phyloP scores from a whole-genome alignment of 2,888 invertebrate genomes.

The Pterostichus madidus region DNA sequence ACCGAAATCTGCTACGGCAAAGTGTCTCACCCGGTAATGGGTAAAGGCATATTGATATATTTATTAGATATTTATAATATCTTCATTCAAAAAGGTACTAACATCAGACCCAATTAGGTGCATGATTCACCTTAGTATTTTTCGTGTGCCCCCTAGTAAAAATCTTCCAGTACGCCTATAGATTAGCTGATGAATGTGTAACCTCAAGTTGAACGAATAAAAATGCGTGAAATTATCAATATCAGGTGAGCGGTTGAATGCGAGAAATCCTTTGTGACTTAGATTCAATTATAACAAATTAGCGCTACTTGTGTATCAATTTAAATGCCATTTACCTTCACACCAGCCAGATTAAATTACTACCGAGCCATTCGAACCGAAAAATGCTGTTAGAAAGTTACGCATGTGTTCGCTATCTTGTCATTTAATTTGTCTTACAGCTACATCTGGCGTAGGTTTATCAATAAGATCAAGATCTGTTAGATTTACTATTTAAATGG shows the following conservation, averaged over 20 bases:
- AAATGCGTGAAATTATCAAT: constrained; percentile 58
- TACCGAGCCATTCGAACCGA: not conserved
- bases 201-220: constrained; percentile 21
- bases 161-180: not conserved
- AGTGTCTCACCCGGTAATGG: too few relatives aligned
- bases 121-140: not conserved
- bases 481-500: not conserved
- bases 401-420: constrained; percentile 10
- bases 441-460: constrained; percentile 14
- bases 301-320: constrained; percentile 59
- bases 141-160: constrained; percentile 1
- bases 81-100: too few relatives aligned
- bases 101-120: too few relatives aligned
- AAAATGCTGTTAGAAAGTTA: constrained; percentile 47
- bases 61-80: too few relatives aligned
- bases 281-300: constrained; percentile 60
- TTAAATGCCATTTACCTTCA: constrained; percentile 50
- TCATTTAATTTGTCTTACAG: constrained; percentile 45
- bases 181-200: not conserved
- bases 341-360: constrained; percentile 12
- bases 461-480: constrained; percentile 18
- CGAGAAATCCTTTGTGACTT: constrained; percentile 10
- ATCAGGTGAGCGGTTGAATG: constrained; percentile 26
- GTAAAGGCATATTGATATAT: too few relatives aligned
- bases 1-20: too few relatives aligned